Evolutionary conservation across 2,888 invertebrate genomes (phyloP), one percentile per base, ranked within the genome.

Genomic region (Phasia obesa): DNA sequence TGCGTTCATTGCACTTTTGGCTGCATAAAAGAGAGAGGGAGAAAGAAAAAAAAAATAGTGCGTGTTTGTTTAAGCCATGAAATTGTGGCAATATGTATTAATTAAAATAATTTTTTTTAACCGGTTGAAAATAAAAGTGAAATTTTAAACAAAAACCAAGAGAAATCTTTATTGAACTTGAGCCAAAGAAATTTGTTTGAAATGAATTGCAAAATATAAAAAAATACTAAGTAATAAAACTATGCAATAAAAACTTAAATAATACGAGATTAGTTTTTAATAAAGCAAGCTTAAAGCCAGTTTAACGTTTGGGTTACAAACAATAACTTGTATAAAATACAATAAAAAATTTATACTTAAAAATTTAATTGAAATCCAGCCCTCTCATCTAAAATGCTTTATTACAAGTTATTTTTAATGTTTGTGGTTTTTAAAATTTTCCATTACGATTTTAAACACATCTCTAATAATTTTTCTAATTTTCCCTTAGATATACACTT

Each of bases 51-150:
- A 27, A 31, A 57, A 5, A 55, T 57, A 27, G 44, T 70, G 69
- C 57, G 69, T 70, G 69, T 31, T 70, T 4, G 21, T 42, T 25
- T 0, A 27, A 69, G 44, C 23, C 57, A 55, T 17, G 42, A 55
- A 55, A 69, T 19, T 42, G 19, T 67, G 13, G 23, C 35, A 23
- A 25, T 25, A 42, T 55, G 38, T 15, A 38, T 42, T 21, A 49
- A 64, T 31, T 49, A 51, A 49, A 65, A 31, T 42, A n/a, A 60
- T 25, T 42, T 47, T 60, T 71, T 35, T 60, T 23, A 59, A 27
- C 55, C 64, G 47, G 55, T 23, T 55, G 25, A 44, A 74, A 64
- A 47, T 53, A 64, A 75, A 75, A 75, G 75, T 75, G 75, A 75
- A 75, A 75, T 25, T 71, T 60, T 38, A 17, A 70, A 42, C 9